Conservation (phyloP, 2,797 vertebrate species). For the Paguma larvata region DNA sequence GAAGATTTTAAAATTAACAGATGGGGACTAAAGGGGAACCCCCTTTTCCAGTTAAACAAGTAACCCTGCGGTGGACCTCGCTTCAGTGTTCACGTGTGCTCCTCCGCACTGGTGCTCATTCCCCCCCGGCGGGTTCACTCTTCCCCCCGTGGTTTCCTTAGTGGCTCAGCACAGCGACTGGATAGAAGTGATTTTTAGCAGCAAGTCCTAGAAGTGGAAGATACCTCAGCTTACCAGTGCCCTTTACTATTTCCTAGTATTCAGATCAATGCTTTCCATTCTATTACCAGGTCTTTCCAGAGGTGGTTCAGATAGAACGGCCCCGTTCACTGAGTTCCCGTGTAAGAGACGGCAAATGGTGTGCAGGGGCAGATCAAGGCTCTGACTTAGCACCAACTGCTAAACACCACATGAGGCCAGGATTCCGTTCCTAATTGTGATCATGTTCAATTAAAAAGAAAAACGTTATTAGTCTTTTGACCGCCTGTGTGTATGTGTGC, state of each 20-base stretch:
- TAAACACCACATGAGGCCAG: conserved; percentile 83
- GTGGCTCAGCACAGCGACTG: conserved; percentile 89
- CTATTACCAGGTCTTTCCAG: conserved; percentile 82
- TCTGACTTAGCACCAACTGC: conserved; percentile 80
- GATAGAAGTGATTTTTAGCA: conserved; percentile 86
- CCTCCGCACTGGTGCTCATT: conserved; percentile 90
- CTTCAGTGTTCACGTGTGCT: conserved; percentile 89
- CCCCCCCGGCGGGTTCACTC: conserved; percentile 87
- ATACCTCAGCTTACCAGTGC: conserved; percentile 91
- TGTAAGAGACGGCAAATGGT: conserved; percentile 77
- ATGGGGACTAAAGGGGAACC: conserved; percentile 79
- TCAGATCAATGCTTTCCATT: conserved; percentile 86
- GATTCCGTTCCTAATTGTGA: conserved; percentile 84
- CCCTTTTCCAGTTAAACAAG: conserved; percentile 84
- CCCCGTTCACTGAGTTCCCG: conserved; percentile 55
- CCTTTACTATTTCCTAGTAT: conserved; percentile 88
- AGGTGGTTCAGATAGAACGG: conserved; percentile 78
- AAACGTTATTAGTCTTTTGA: conserved; percentile 79
- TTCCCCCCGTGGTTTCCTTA: conserved; percentile 83
- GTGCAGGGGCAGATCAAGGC: conserved; percentile 77
- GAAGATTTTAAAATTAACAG: conserved; percentile 75
- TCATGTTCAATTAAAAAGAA: conserved; percentile 81
- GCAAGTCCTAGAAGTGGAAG: conserved; percentile 89
- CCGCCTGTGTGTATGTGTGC: conserved; percentile 79
- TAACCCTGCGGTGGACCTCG: conserved; percentile 86